These are phyloP conservation scores for Baronia brevicornis DNA, from an alignment of 2,888 invertebrate genomes.

Conservation along the genomic window DNA sequence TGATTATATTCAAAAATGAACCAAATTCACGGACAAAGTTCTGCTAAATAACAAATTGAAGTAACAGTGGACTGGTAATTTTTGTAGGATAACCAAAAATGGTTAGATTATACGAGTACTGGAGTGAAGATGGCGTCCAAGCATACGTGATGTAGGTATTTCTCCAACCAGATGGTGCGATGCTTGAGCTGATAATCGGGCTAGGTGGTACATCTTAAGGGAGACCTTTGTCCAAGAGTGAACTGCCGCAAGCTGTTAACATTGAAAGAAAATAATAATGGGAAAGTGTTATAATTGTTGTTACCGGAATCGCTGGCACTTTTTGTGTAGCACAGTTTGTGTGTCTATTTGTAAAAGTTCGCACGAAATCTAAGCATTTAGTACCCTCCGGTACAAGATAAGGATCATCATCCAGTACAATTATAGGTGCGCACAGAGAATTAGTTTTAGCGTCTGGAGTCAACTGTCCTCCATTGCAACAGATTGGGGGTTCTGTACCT, in stretches of 20 bases:
- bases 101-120: too few species aligned
- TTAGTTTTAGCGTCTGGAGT: conserved; percentile 30
- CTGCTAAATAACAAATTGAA: too few species aligned
- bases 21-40: too few species aligned
- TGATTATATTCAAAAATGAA: too few species aligned
- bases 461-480: conserved; percentile 42
- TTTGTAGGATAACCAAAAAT: too few species aligned
- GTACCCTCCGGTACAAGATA: neutral
- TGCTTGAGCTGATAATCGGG: too few species aligned
- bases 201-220: too few species aligned
- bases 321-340: conserved; percentile 3
- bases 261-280: neutral
- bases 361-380: conserved; percentile 7
- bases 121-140: too few species aligned
- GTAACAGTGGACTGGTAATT: too few species aligned
- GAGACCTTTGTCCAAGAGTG: too few species aligned
- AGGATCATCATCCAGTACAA: neutral
- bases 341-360: conserved; percentile 3
- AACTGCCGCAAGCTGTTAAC: neutral
- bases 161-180: too few species aligned
- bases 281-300: neutral
- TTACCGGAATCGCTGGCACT: conserved; percentile 5
- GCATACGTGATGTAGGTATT: too few species aligned
- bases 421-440: conserved; percentile 8
- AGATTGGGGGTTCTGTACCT: conserved; percentile 25